Conservation (phyloP, 2,797 vertebrate genomes). For the Tenualosa thibaudeaui region DNA sequence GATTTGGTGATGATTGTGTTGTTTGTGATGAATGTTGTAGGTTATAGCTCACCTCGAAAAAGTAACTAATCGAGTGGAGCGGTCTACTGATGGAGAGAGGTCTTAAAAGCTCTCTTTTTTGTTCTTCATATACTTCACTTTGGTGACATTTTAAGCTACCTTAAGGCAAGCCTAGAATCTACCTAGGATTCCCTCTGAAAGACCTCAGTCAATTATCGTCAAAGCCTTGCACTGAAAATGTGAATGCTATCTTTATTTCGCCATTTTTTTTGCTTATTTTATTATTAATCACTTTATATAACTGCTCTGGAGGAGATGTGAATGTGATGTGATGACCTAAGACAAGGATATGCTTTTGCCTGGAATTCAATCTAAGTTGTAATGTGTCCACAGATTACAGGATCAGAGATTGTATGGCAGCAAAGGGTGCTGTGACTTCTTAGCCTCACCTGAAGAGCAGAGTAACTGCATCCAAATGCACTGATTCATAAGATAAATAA, state of each 20-base stretch:
- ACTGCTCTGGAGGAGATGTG: conserved; percentile 16
- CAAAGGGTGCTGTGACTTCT: background rate
- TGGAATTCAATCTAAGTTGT: background rate
- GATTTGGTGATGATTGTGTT: background rate
- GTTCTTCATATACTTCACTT: background rate
- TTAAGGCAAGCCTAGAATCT: background rate
- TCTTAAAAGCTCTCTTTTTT: background rate
- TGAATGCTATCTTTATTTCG: background rate
- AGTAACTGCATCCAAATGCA: background rate
- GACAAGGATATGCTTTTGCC: background rate
- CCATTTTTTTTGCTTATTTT: conserved; percentile 6
- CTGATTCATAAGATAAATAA: background rate
- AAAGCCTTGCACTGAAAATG: background rate
- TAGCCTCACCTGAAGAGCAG: background rate
- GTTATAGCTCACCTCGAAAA: background rate
- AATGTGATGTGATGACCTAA: conserved; percentile 25
- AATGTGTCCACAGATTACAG: background rate
- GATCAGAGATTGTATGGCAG: background rate
- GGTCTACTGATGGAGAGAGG: background rate
- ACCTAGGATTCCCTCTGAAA: background rate
- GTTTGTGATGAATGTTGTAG: background rate
- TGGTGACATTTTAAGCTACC: background rate
- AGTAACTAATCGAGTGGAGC: background rate
- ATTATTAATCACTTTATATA: conserved; percentile 40
- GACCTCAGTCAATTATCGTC: background rate